These are phyloP conservation scores for Odocoileus hemionus DNA, from an alignment of 2,113 vertebrate genomes.

Conservation along the genomic window DNA sequence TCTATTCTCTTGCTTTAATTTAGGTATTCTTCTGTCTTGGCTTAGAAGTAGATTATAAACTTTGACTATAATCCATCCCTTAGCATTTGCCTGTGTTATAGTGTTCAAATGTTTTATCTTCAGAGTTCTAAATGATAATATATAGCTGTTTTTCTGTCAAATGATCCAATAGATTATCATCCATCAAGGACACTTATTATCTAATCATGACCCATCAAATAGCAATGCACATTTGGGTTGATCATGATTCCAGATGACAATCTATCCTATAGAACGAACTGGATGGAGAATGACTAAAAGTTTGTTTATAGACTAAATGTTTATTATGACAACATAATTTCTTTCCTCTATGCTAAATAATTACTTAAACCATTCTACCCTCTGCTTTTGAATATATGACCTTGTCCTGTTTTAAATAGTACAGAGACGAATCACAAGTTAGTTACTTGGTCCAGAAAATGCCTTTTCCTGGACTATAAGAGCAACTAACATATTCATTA, in stretches of 20 bases:
- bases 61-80: not conserved
- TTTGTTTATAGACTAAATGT: not conserved
- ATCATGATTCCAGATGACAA: not conserved
- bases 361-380: not conserved
- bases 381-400: not conserved
- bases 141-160: not conserved
- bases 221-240: not conserved
- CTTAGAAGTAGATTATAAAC: not conserved
- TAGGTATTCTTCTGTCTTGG: not conserved
- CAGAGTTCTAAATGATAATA: not conserved
- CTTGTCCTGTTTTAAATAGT: not conserved
- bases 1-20: conserved; percentile 27
- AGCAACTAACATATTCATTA: not conserved
- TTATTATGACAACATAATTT: not conserved
- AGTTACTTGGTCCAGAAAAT: not conserved
- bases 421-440: not conserved
- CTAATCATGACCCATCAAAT: not conserved
- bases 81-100: not conserved
- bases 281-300: not conserved
- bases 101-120: not conserved
- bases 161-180: not conserved
- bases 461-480: not conserved
- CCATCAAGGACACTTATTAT: not conserved
- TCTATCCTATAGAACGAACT: not conserved
- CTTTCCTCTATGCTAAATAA: not conserved